Conservation (phyloP, 2,888 invertebrate genomes). For the Synanthedon vespiformis region DNA sequence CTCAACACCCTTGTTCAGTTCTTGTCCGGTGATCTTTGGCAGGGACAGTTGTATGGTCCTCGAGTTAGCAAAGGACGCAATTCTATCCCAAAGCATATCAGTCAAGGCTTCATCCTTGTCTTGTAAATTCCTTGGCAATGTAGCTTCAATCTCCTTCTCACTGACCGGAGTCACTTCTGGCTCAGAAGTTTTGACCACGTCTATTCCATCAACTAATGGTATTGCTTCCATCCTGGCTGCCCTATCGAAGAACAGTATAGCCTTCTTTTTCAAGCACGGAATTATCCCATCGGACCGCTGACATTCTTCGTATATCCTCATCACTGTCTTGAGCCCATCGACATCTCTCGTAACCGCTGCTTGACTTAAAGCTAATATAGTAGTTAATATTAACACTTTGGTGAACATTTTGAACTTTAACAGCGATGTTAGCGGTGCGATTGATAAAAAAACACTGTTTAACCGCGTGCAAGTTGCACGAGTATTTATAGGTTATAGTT, state of each 20-base stretch:
- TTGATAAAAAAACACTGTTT: slow-evolving; percentile 68
- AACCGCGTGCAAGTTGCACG: slow-evolving; percentile 24
- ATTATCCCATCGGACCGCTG: slow-evolving; percentile 76
- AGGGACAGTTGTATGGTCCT: slow-evolving; percentile 82
- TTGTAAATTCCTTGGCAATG: slow-evolving; percentile 74
- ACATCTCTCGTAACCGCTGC: slow-evolving; percentile 32
- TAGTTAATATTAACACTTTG: slow-evolving; percentile 35
- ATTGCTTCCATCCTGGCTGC: slow-evolving; percentile 78
- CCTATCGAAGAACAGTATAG: slow-evolving; percentile 82
- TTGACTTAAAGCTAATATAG: slow-evolving; percentile 20
- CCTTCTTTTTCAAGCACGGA: slow-evolving; percentile 85
- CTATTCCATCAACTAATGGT: slow-evolving; percentile 72
- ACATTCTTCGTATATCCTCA: slow-evolving; percentile 84
- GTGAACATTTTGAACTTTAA: slow-evolving; percentile 32
- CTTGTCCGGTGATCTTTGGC: slow-evolving; percentile 77
- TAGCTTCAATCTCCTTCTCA: slow-evolving; percentile 78
- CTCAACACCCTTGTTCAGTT: slow-evolving; percentile 77
- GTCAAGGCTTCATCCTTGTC: slow-evolving; percentile 77
- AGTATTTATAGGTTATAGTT: slow-evolving; percentile 59
- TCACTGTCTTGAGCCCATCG: slow-evolving; percentile 75
- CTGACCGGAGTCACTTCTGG: slow-evolving; percentile 58
- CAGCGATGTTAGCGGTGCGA: slow-evolving; percentile 37
- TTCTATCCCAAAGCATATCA: slow-evolving; percentile 77
- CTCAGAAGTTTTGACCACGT: slow-evolving; percentile 70
- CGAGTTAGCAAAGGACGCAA: slow-evolving; percentile 78